Conservation (phyloP, 2,888 invertebrate species). For the Cabera pusaria region DNA sequence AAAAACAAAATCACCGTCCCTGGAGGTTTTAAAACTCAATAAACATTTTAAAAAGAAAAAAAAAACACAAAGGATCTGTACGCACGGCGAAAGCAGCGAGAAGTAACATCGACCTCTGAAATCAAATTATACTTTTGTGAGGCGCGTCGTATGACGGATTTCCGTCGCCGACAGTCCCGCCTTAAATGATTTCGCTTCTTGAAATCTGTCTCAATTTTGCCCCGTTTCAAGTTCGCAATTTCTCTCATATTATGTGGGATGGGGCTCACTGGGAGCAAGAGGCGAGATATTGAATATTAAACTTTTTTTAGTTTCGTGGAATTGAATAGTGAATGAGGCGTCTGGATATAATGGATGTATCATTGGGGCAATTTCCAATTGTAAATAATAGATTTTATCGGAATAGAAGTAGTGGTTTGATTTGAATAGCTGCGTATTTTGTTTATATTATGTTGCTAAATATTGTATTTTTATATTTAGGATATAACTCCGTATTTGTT, state of each 20-base stretch:
- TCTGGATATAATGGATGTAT: slow-evolving; percentile 12
- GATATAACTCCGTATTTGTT: no score
- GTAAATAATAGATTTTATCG: slow-evolving; percentile 1
- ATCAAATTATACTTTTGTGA: slow-evolving; percentile 50
- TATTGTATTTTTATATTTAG: not conserved
- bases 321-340: slow-evolving; percentile 14
- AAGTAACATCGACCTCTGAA: slow-evolving; percentile 38
- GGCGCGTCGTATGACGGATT: slow-evolving; percentile 54
- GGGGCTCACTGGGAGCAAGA: slow-evolving; percentile 18
- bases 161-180: slow-evolving; percentile 47
- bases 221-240: slow-evolving; percentile 57
- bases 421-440: no score
- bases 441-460: no score
- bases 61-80: slow-evolving; percentile 31
- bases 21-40: slow-evolving; percentile 24
- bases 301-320: slow-evolving; percentile 12
- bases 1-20: slow-evolving; percentile 19
- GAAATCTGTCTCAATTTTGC: slow-evolving; percentile 64
- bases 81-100: slow-evolving; percentile 26
- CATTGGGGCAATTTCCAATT: slow-evolving; percentile 1
- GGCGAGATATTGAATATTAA: slow-evolving; percentile 26
- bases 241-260: slow-evolving; percentile 49
- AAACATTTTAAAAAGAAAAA: slow-evolving; percentile 28
- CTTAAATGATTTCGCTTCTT: slow-evolving; percentile 62
- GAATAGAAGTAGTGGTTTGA: no score